A percentile compares a stretch with the other conserved stretches of the same genome.
phyloP scores from a whole-genome alignment of 2,888 invertebrate genomes.

The Ptycholaimellus sp. region DNA sequence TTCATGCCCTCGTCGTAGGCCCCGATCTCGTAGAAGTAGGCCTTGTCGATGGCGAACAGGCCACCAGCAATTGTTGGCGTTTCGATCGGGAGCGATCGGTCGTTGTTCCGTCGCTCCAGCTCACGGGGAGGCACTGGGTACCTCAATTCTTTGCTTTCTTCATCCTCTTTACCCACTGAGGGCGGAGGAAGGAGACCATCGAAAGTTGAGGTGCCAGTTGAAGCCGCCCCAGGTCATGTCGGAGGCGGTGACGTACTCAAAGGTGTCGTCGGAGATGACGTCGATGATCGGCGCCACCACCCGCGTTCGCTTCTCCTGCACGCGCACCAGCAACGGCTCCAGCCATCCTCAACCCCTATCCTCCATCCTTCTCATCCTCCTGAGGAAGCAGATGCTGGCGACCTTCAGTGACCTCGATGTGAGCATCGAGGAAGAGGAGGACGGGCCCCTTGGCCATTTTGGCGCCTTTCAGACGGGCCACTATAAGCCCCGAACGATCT shows the following conservation, averaged over 20 bases:
- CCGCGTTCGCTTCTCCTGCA: conserved; percentile 62
- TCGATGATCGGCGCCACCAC: conserved; percentile 96
- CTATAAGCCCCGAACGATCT: conserved; percentile 75
- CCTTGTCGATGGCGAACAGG: conserved; percentile 63
- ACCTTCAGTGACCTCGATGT: conserved; percentile 41
- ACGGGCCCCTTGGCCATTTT: conserved; percentile 67
- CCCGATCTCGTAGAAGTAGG: conserved; percentile 90
- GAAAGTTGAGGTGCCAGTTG: conserved; percentile 96
- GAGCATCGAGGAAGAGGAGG: conserved; percentile 81
- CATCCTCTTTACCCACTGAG: no score
- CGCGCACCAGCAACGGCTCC: conserved; percentile 67
- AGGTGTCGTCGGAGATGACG: conserved; percentile 91
- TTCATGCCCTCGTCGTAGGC: conserved; percentile 97
- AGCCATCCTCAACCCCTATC: conserved; percentile 80
- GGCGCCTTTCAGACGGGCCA: conserved; percentile 76
- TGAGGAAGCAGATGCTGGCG: conserved; percentile 10
- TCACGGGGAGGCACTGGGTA: conserved; percentile 91
- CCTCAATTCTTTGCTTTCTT: no score
- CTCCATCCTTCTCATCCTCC: background rate
- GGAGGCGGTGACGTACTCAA: conserved; percentile 92
- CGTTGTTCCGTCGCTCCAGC: conserved; percentile 70
- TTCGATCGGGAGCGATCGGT: conserved; percentile 65
- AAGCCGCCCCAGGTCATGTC: conserved; percentile 99
- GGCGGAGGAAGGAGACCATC: conserved; percentile 69
- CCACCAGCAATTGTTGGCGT: conserved; percentile 98